These are phyloP conservation scores for Drosophila ercepeae DNA, from an alignment of 1,140 invertebrate genomes.

Conservation along the genomic window DNA sequence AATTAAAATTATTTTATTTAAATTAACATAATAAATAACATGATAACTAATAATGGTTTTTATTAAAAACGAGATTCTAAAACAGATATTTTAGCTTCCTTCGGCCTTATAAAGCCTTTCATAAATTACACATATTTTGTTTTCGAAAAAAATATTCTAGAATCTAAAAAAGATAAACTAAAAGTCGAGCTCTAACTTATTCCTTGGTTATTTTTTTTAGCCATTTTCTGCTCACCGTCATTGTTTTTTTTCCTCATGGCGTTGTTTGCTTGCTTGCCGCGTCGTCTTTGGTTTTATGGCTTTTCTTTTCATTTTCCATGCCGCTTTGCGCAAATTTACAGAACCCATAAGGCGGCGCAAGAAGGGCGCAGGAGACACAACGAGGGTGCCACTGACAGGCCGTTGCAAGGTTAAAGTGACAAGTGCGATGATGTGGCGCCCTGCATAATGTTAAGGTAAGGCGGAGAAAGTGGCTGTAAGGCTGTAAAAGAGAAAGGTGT, in stretches of 20 bases:
- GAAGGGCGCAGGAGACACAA: background rate
- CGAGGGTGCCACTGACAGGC: slow-evolving; percentile 60
- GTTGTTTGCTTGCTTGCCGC: slow-evolving; percentile 69
- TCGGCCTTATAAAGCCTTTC: too few species aligned
- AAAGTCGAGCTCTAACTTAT: background rate
- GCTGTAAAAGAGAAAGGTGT: background rate
- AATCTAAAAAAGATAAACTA: too few species aligned
- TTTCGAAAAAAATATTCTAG: too few species aligned
- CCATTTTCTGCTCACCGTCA: slow-evolving; percentile 41
- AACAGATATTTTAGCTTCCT: too few species aligned
- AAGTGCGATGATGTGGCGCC: slow-evolving; percentile 78
- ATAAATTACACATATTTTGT: too few species aligned
- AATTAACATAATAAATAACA: too few species aligned
- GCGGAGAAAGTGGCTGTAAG: background rate
- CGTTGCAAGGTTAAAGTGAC: slow-evolving; percentile 79
- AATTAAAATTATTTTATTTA: background rate
- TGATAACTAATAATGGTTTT: too few species aligned
- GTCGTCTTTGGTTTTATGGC: slow-evolving; percentile 81
- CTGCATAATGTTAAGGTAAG: slow-evolving; percentile 71
- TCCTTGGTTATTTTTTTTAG: slow-evolving; percentile 26
- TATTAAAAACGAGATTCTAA: too few species aligned
- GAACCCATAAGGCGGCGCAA: background rate
- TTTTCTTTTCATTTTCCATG: slow-evolving; percentile 82
- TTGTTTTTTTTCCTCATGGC: slow-evolving; percentile 37
- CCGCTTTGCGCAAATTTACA: slow-evolving; percentile 80